phyloP scores from a whole-genome alignment of 2,797 vertebrate species.

The Decapterus maruadsi region DNA sequence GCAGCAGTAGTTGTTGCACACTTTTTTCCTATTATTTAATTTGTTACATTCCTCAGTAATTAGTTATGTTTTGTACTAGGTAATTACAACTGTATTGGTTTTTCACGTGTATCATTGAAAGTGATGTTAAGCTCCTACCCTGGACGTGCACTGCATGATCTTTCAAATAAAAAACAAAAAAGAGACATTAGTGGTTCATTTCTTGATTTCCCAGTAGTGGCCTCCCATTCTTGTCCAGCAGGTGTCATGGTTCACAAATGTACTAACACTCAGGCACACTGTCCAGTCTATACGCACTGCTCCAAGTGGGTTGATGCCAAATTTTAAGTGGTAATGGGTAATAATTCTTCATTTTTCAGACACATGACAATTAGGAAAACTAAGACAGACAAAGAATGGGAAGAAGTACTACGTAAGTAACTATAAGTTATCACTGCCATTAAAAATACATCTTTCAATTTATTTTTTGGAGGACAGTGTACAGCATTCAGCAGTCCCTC shows the following conservation, averaged over 20 bases:
- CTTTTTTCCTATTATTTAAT: constrained; percentile 91
- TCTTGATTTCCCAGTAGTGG: neutral
- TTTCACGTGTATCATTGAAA: constrained; percentile 92
- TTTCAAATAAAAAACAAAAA: constrained; percentile 83
- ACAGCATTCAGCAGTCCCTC: too few relatives aligned
- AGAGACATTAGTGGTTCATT: too few relatives aligned
- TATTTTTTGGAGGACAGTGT: too few relatives aligned
- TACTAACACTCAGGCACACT: too few relatives aligned
- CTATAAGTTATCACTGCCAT: too few relatives aligned
- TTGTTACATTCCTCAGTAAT: constrained; percentile 86
- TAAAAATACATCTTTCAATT: too few relatives aligned
- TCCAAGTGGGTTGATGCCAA: neutral
- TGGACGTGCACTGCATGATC: constrained; percentile 95
- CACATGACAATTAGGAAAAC: too few relatives aligned
- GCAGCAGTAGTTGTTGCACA: constrained; percentile 92
- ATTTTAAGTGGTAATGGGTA: neutral
- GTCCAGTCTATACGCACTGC: neutral
- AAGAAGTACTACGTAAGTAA: too few relatives aligned
- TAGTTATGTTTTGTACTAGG: constrained; percentile 95
- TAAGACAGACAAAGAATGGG: too few relatives aligned
- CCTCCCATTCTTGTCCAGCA: constrained; percentile 13
- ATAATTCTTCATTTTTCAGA: too few relatives aligned
- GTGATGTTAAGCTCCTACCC: constrained; percentile 90
- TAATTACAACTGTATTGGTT: constrained; percentile 90
- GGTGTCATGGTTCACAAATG: constrained; percentile 19